Conservation (phyloP, 2,797 vertebrate species). For the Alexandromys oeconomus region DNA sequence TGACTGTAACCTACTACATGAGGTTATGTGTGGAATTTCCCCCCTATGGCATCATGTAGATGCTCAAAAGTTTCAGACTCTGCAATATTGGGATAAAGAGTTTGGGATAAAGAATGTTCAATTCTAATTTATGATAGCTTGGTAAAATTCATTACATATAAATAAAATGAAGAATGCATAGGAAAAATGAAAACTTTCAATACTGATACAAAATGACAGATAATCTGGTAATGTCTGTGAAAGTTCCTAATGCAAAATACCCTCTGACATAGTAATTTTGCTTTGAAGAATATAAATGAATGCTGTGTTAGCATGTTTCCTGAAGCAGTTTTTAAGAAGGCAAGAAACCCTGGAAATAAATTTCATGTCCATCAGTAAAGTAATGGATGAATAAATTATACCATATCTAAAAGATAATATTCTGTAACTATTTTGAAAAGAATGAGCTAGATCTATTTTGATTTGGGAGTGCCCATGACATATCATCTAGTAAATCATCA, state of each 20-base stretch:
- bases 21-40: not conserved
- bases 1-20: not conserved
- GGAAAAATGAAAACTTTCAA: conserved; percentile 42
- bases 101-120: not conserved
- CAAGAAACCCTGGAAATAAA: conserved; percentile 36
- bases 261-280: not conserved
- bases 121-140: conserved; percentile 5
- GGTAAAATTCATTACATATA: conserved; percentile 18
- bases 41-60: not conserved
- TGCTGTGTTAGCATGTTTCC: conserved; percentile 1
- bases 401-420: conserved; percentile 48
- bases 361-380: conserved; percentile 26
- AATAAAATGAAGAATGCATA: conserved; percentile 56
- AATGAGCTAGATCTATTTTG: conserved; percentile 59
- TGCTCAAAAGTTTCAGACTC: not conserved
- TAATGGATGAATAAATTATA: conserved; percentile 63
- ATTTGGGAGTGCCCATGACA: not conserved
- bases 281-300: conserved; percentile 32
- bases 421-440: conserved; percentile 55
- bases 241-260: conserved; percentile 27
- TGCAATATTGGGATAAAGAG: not conserved
- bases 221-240: conserved; percentile 47
- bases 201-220: conserved; percentile 19
- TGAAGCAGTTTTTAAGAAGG: not conserved
- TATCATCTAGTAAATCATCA: conserved; percentile 32